phyloP scores from a whole-genome alignment of 2,888 invertebrate species.

The Aphidius colemani region DNA sequence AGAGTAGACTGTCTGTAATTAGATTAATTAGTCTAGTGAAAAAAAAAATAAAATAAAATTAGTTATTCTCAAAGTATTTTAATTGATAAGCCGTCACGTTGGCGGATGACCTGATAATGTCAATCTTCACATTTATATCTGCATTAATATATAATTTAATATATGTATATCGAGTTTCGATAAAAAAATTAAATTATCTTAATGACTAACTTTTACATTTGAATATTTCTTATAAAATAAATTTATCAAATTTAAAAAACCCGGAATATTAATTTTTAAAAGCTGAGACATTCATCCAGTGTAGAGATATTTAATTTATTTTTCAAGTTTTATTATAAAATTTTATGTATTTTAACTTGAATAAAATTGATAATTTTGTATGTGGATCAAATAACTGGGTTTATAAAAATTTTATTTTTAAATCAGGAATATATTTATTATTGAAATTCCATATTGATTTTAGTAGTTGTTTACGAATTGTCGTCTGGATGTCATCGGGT shows the following conservation, averaged over 20 bases:
- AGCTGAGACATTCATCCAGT: no score
- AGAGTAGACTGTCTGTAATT: conserved; percentile 1
- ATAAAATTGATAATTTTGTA: background rate
- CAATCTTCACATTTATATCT: conserved; percentile 44
- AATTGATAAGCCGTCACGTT: conserved; percentile 55
- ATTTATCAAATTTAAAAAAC: no score
- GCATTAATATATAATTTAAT: conserved; percentile 16
- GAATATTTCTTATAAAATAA: no score
- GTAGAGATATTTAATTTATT: no score
- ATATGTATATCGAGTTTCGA: background rate
- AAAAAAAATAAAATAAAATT: background rate
- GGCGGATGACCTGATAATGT: conserved; percentile 55
- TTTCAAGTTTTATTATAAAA: no score
- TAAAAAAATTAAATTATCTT: background rate
- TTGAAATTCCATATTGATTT: conserved; percentile 13
- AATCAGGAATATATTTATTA: no score
- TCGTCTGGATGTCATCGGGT: conserved; percentile 12
- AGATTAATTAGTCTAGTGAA: conserved; percentile 21
- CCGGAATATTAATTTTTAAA: no score
- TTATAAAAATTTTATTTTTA: no score
- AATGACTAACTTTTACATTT: background rate
- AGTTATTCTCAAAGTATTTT: conserved; percentile 51
- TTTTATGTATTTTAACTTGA: no score
- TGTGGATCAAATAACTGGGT: no score
- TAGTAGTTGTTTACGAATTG: conserved; percentile 16